Evolutionary conservation across 30 jellyfish, hydroid and myxozoan species (phyloP).

Genomic region (Hydractinia symbiolongicarpus): DNA sequence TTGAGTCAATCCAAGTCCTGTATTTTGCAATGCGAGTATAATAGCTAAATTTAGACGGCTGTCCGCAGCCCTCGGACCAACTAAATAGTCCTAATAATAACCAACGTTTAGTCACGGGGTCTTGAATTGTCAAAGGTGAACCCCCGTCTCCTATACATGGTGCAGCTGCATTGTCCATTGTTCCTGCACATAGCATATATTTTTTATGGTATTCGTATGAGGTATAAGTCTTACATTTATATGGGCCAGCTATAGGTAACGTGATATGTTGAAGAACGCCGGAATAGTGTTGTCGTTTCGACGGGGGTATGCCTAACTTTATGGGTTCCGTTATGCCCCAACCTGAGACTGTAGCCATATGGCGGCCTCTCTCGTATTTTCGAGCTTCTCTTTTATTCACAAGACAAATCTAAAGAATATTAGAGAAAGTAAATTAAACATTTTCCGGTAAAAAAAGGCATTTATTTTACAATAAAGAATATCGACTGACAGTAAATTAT

Average conservation of each 20-base stretch:
- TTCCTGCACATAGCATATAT: conserved; percentile 86
- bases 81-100: conserved; percentile 72
- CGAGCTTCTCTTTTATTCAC: conserved; percentile 61
- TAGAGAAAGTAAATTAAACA: not conserved
- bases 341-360: conserved; percentile 74
- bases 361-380: conserved; percentile 41
- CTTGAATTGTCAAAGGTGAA: conserved; percentile 67
- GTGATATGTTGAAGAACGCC: conserved; percentile 36
- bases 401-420: conserved; percentile 50
- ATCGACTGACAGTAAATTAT: too few species aligned
- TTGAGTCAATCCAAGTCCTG: conserved; percentile 61
- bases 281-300: conserved; percentile 6
- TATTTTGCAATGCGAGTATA: conserved; percentile 70
- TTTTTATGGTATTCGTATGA: conserved; percentile 41
- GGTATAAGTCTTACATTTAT: conserved; percentile 59
- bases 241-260: conserved; percentile 49
- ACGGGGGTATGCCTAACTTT: conserved; percentile 34
- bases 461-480: too few species aligned
- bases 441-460: too few species aligned
- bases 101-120: conserved; percentile 68
- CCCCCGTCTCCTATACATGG: conserved; percentile 96
- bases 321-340: conserved; percentile 69
- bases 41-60: conserved; percentile 55
- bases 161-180: conserved; percentile 29
- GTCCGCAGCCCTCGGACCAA: conserved; percentile 92